Percentiles rank a stretch among this genome's conserved stretches.
These are phyloP conservation scores for Gymnoscopelus microlampas DNA, from an alignment of 2,797 vertebrate genomes.

Conservation along the genomic window DNA sequence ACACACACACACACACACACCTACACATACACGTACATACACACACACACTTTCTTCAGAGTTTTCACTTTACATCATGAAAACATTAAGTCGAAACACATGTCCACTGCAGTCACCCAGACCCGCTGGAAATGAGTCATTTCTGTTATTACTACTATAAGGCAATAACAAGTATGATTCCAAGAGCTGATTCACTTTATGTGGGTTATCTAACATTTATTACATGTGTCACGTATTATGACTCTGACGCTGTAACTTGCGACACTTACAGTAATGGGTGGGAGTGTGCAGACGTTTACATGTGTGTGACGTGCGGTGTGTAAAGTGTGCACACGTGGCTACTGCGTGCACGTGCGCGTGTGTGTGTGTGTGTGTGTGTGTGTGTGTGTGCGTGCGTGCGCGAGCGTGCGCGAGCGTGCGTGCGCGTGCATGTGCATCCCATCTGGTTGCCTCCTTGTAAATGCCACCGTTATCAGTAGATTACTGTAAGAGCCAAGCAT, in stretches of 20 bases:
- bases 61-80: constrained; percentile 21
- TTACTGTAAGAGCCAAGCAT: constrained; percentile 19
- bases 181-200: constrained; percentile 15
- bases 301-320: no score
- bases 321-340: no score
- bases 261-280: neutral
- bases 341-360: constrained; percentile 1
- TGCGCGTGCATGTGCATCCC: constrained; percentile 1
- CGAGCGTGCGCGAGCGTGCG: neutral
- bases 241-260: neutral
- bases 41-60: neutral
- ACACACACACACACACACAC: constrained; percentile 17
- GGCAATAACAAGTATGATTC: constrained; percentile 42
- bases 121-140: constrained; percentile 43
- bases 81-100: neutral
- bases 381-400: neutral
- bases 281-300: no score
- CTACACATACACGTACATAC: neutral
- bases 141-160: constrained; percentile 27
- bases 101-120: constrained; percentile 7
- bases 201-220: constrained; percentile 9
- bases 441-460: constrained; percentile 1
- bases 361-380: neutral
- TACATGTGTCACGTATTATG: constrained; percentile 17
- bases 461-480: constrained; percentile 30